Evolutionary conservation across 2,113 vertebrate genomes (phyloP).

Genomic region (Plotosus lineatus): DNA sequence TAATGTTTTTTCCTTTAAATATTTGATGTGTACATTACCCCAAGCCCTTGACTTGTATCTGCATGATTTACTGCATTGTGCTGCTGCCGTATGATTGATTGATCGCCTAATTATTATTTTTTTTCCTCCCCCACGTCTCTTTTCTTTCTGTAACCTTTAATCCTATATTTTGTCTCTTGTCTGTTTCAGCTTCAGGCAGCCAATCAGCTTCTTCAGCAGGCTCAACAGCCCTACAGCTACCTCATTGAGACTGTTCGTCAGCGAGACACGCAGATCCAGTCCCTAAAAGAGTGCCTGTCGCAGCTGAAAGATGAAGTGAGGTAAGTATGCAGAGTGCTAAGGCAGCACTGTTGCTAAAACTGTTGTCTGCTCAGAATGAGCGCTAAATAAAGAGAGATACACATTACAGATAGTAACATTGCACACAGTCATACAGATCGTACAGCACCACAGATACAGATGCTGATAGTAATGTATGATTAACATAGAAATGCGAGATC

Average conservation of each 20-base stretch:
- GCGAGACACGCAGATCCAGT: slow-evolving; percentile 83
- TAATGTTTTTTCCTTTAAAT: not conserved
- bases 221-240: slow-evolving; percentile 92
- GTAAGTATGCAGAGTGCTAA: slow-evolving; percentile 64
- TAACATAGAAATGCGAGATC: not conserved
- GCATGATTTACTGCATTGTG: not conserved
- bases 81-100: not conserved
- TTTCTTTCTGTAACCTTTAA: not conserved
- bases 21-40: too few species aligned
- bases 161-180: not conserved
- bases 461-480: not conserved
- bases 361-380: not conserved
- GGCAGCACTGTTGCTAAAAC: too few species aligned
- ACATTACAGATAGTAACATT: not conserved
- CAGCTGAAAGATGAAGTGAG: slow-evolving; percentile 85
- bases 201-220: slow-evolving; percentile 84
- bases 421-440: not conserved
- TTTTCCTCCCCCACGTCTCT: too few species aligned
- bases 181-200: slow-evolving; percentile 78
- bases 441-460: not conserved
- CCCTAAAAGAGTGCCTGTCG: slow-evolving; percentile 74
- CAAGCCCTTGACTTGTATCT: not conserved
- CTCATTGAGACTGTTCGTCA: slow-evolving; percentile 88
- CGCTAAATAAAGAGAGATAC: not conserved
- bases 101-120: not conserved